Percentiles rank a stretch among this genome's conserved stretches.
These are phyloP conservation scores for Onychomys torridus DNA, from an alignment of 2,797 vertebrate species.

Conservation along the genomic window DNA sequence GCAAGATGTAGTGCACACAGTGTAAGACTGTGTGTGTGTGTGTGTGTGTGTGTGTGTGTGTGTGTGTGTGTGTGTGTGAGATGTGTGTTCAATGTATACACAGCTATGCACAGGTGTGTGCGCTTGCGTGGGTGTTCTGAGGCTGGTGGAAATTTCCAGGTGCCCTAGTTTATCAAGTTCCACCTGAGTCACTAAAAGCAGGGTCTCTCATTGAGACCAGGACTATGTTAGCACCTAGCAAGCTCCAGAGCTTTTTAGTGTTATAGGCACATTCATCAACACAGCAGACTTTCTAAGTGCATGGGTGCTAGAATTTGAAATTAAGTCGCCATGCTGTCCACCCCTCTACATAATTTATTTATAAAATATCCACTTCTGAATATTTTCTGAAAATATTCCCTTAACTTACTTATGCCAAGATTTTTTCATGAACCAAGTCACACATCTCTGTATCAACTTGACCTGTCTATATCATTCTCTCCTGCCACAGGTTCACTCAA, in stretches of 20 bases:
- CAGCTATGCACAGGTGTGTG: too few relatives aligned
- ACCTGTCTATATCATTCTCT: neutral
- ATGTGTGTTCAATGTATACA: neutral
- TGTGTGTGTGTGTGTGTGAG: too few relatives aligned
- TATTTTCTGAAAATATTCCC: constrained; percentile 20
- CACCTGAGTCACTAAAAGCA: neutral
- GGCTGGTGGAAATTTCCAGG: neutral
- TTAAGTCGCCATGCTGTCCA: neutral
- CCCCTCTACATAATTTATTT: neutral
- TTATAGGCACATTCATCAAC: too few relatives aligned
- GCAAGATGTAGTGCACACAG: neutral
- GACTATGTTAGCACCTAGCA: neutral
- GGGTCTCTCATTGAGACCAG: rapidly evolving
- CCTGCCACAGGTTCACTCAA: neutral
- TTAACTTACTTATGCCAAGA: neutral
- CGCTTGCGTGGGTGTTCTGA: neutral
- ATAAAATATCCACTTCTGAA: neutral
- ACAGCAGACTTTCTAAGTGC: neutral
- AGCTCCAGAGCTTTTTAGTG: neutral
- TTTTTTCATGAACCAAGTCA: neutral
- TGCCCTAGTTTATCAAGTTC: neutral
- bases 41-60: too few relatives aligned
- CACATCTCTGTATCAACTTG: neutral
- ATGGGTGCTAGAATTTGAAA: neutral
- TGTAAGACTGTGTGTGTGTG: neutral